A percentile compares a stretch with the other conserved stretches of the same genome.
Evolutionary conservation across 2,113 vertebrate species (phyloP).

Genomic region (Rhizomys pruinosus): DNA sequence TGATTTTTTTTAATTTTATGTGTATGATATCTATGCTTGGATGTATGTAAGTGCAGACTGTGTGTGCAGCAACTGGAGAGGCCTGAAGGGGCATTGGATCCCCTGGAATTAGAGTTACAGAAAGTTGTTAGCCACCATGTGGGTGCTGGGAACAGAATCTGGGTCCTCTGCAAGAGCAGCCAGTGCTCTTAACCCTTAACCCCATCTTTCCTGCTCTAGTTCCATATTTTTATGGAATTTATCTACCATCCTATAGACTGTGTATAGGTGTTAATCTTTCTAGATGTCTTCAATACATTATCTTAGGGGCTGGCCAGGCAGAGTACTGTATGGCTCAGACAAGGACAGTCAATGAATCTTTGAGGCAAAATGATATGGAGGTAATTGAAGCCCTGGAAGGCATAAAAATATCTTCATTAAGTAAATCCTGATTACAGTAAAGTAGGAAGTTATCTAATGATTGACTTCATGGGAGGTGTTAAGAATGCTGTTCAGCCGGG

Average conservation of each 20-base stretch:
- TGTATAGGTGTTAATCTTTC: background rate
- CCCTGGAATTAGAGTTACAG: too few species aligned
- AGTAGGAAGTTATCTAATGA: background rate
- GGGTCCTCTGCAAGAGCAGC: too few species aligned
- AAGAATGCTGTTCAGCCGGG: too few species aligned
- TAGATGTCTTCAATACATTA: background rate
- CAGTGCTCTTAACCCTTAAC: too few species aligned
- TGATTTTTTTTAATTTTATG: too few species aligned
- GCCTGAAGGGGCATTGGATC: too few species aligned
- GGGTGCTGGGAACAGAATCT: too few species aligned
- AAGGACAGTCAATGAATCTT: background rate
- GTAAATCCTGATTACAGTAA: constrained; percentile 13
- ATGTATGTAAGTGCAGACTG: too few species aligned
- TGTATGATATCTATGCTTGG: too few species aligned
- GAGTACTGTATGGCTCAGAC: background rate
- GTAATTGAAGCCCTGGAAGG: background rate
- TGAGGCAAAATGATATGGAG: background rate
- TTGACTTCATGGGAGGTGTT: background rate
- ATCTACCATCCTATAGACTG: background rate
- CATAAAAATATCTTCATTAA: background rate
- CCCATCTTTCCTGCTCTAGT: too few species aligned
- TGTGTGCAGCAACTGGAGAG: too few species aligned
- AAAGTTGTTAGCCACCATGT: too few species aligned
- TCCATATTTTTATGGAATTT: background rate
- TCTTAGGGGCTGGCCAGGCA: background rate